Percentiles rank a stretch among this genome's conserved stretches.
Conservation (phyloP, 1,140 invertebrate genomes). For the Antheraea pernyi region DNA sequence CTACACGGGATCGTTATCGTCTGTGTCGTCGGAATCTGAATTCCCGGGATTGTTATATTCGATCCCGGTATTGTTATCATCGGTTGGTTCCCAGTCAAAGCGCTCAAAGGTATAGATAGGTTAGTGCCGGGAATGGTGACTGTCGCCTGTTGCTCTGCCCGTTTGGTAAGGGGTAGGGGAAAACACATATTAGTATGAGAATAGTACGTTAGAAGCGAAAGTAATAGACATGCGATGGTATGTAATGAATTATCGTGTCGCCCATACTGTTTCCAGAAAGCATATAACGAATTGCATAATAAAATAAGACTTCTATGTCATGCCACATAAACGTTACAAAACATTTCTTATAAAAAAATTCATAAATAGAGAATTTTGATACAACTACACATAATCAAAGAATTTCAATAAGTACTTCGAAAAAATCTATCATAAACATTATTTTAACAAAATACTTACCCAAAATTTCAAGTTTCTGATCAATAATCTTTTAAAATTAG, state of each 20-base stretch:
- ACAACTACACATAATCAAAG: too few relatives aligned
- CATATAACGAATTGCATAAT: too few relatives aligned
- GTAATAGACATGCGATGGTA: conserved; percentile 30
- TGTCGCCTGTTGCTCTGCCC: conserved; percentile 75
- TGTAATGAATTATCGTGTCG: conserved; percentile 4
- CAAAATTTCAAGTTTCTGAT: too few relatives aligned
- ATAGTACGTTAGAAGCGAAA: conserved; percentile 52
- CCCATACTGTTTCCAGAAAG: conserved; percentile 1
- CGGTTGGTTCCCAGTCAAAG: conserved; percentile 25
- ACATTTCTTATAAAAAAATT: too few relatives aligned
- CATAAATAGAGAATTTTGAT: too few relatives aligned
- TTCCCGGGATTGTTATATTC: conserved; percentile 76
- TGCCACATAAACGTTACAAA: too few relatives aligned
- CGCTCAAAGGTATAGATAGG: conserved; percentile 72
- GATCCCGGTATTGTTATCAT: conserved; percentile 75
- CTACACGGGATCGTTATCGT: conserved; percentile 46
- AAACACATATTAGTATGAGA: conserved; percentile 64
- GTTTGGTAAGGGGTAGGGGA: conserved; percentile 35
- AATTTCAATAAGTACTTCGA: too few relatives aligned
- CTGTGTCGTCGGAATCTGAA: conserved; percentile 50
- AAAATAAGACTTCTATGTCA: too few relatives aligned
- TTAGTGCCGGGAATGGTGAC: conserved; percentile 81
- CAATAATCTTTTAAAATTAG: too few relatives aligned
- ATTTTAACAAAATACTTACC: too few relatives aligned
- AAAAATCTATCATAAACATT: too few relatives aligned